A percentile compares a stretch with the other conserved stretches of the same genome.
Conservation (phyloP, 1,140 invertebrate genomes). For the Octopus bimaculoides region DNA sequence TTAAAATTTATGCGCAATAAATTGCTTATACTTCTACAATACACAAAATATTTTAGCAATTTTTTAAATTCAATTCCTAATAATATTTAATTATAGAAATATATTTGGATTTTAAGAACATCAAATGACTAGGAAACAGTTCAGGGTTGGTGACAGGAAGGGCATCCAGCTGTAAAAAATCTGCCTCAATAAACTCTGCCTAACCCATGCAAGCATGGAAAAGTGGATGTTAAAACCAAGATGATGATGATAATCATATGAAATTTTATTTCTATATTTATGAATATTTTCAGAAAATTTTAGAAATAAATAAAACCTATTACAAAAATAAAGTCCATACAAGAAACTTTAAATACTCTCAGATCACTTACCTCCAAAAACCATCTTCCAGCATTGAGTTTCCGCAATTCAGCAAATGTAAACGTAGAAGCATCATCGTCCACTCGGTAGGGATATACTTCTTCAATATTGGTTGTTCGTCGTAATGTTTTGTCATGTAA, state of each 20-base stretch:
- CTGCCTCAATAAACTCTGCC: constrained; percentile 26
- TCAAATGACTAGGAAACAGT: too few relatives aligned
- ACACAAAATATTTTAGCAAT: too few relatives aligned
- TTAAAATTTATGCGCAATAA: too few relatives aligned
- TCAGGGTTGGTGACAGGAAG: background rate
- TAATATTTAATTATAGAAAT: too few relatives aligned
- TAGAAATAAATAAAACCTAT: background rate
- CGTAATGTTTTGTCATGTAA: constrained; percentile 42
- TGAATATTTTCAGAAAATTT: background rate
- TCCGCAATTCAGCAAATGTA: constrained; percentile 42
- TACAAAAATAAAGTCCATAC: background rate
- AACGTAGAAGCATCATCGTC: constrained; percentile 29
- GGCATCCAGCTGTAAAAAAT: background rate
- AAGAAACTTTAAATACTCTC: background rate
- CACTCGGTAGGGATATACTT: constrained; percentile 35
- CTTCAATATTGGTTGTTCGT: constrained; percentile 47
- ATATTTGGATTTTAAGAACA: too few relatives aligned
- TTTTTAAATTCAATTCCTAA: too few relatives aligned
- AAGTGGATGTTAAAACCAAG: constrained; percentile 17
- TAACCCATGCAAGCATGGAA: too few relatives aligned
- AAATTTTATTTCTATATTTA: background rate
- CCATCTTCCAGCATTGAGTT: constrained; percentile 47
- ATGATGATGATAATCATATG: background rate
- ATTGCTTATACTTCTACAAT: too few relatives aligned
- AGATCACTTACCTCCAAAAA: constrained; percentile 41